Conservation (phyloP, 1,140 invertebrate species). For the Uloborus diversus region DNA sequence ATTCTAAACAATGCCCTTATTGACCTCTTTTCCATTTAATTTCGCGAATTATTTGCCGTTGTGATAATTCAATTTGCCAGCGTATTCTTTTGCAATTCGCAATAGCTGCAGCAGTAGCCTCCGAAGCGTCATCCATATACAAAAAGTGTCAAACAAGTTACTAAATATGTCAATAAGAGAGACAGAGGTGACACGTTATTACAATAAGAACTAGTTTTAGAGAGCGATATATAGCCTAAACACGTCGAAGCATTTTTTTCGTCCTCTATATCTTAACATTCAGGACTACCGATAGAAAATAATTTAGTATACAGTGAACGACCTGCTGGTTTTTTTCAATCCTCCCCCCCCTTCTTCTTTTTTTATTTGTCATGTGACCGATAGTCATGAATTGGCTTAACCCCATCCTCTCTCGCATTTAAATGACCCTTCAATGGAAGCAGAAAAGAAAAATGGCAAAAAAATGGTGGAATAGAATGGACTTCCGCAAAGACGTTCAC, state of each 20-base stretch:
- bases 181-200: not conserved
- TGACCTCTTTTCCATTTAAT: no score
- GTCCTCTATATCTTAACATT: slow-evolving; percentile 21
- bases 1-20: no score
- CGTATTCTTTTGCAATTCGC: not conserved
- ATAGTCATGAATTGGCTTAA: slow-evolving; percentile 47
- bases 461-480: not conserved
- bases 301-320: slow-evolving; percentile 24
- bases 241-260: slow-evolving; percentile 20
- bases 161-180: slow-evolving; percentile 16
- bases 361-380: slow-evolving; percentile 25
- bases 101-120: not conserved
- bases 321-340: not conserved
- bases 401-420: slow-evolving; percentile 37
- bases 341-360: not conserved
- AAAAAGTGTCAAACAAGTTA: slow-evolving; percentile 14
- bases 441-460: not conserved
- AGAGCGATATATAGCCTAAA: slow-evolving; percentile 9
- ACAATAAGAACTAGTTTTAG: not conserved
- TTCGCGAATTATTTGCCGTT: not conserved
- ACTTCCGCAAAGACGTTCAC: slow-evolving; percentile 36
- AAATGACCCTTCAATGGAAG: slow-evolving; percentile 16
- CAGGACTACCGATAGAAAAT: slow-evolving; percentile 21
- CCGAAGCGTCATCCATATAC: no score
- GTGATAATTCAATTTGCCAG: not conserved